These are phyloP conservation scores for Amblyornis subalaris DNA, from an alignment of 2,113 vertebrate species.

Conservation along the genomic window DNA sequence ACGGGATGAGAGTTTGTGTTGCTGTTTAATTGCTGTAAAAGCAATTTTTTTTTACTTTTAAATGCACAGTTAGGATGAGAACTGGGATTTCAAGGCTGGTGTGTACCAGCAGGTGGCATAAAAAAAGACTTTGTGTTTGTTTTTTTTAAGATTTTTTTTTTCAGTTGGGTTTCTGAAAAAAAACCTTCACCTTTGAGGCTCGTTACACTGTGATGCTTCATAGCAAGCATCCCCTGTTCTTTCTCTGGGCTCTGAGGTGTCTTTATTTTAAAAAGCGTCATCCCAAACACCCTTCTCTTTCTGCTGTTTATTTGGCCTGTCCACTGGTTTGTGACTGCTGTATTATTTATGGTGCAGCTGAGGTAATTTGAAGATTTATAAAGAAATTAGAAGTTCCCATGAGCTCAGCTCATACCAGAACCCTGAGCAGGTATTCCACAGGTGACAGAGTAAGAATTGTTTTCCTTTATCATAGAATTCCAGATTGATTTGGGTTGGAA, in stretches of 20 bases:
- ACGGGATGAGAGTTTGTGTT: not conserved
- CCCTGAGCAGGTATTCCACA: not conserved
- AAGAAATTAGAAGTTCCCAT: not conserved
- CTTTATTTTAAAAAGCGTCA: not conserved
- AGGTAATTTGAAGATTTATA: not conserved
- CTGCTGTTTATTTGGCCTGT: not conserved
- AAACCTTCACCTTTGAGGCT: not conserved
- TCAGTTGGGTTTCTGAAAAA: not conserved
- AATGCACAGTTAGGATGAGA: not conserved
- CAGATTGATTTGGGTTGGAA: not conserved
- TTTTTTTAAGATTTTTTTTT: not conserved
- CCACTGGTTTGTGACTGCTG: fast-evolving
- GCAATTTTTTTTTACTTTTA: not conserved
- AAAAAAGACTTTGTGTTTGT: not conserved
- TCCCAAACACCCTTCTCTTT: not conserved
- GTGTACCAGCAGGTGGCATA: not conserved
- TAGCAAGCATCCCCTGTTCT: not conserved
- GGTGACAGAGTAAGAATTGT: not conserved
- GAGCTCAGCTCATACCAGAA: not conserved
- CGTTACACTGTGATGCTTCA: fast-evolving
- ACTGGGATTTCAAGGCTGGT: not conserved
- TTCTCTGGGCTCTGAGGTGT: not conserved
- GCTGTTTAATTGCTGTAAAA: not conserved
- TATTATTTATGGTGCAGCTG: not conserved
- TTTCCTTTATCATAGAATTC: not conserved